These are phyloP conservation scores for Blera fallax DNA, from an alignment of 2,888 invertebrate species.

Conservation along the genomic window DNA sequence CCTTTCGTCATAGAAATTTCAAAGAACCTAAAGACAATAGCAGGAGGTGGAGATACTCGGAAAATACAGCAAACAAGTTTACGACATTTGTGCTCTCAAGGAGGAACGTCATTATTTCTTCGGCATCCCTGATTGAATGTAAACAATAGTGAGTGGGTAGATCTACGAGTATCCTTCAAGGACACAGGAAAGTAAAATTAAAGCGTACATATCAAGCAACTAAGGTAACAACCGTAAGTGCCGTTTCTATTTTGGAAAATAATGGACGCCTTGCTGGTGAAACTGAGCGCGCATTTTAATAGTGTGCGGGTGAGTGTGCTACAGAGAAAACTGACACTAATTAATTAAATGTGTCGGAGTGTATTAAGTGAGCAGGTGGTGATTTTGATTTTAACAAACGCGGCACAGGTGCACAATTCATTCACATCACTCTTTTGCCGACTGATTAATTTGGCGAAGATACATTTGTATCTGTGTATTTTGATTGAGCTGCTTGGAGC, in stretches of 20 bases:
- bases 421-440: background rate
- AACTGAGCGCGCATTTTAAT: background rate
- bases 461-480: background rate
- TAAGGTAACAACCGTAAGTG: background rate
- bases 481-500: background rate
- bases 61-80: background rate
- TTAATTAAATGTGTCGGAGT: conserved; percentile 46
- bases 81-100: conserved; percentile 1
- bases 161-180: background rate
- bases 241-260: background rate
- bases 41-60: background rate
- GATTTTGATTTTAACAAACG: conserved; percentile 10
- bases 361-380: conserved; percentile 12
- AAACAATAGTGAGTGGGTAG: background rate
- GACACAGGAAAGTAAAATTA: background rate
- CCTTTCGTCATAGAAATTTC: background rate
- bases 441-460: background rate
- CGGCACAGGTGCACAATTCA: background rate
- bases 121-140: conserved; percentile 34
- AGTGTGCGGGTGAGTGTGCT: background rate
- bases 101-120: conserved; percentile 33
- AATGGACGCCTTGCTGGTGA: background rate
- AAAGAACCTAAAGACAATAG: background rate
- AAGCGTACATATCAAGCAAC: background rate
- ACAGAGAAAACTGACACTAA: background rate